Evolutionary conservation across 2,113 vertebrate species (phyloP).

Genomic region (Melanostigma gelatinosum): DNA sequence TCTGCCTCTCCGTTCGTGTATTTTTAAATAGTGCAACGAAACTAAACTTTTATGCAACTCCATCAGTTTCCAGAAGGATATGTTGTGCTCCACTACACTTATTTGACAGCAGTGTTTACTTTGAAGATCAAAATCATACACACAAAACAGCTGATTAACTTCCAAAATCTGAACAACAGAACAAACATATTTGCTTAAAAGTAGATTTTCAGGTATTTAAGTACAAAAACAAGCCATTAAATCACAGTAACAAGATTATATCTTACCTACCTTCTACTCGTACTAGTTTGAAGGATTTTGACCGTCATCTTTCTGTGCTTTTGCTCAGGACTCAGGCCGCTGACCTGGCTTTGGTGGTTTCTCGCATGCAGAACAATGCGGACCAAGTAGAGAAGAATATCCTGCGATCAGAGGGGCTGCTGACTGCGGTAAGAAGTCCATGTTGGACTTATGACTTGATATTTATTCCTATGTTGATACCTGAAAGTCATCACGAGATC

Average conservation of each 20-base stretch:
- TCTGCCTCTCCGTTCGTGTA: no score
- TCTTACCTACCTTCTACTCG: not conserved
- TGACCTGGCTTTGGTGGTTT: slow-evolving; percentile 87
- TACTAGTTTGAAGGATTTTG: not conserved
- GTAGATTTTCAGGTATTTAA: not conserved
- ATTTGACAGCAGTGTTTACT: not conserved
- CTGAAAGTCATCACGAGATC: not conserved
- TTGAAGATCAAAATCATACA: not conserved
- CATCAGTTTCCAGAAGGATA: not conserved
- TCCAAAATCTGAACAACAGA: not conserved
- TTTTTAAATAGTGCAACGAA: no score
- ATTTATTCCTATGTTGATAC: not conserved
- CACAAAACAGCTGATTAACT: not conserved
- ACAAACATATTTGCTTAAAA: not conserved
- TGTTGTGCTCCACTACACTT: not conserved
- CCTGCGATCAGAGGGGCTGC: slow-evolving; percentile 83
- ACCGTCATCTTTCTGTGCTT: not conserved
- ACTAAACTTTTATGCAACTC: not conserved
- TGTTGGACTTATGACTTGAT: not conserved
- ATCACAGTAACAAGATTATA: not conserved
- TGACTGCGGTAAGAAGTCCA: slow-evolving; percentile 81
- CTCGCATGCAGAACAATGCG: slow-evolving; percentile 90
- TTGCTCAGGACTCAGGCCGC: slow-evolving; percentile 82
- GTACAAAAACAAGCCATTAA: not conserved
- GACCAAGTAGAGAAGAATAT: slow-evolving; percentile 94